Conservation (phyloP, 2,113 vertebrate genomes). For the Jacana jacana region DNA sequence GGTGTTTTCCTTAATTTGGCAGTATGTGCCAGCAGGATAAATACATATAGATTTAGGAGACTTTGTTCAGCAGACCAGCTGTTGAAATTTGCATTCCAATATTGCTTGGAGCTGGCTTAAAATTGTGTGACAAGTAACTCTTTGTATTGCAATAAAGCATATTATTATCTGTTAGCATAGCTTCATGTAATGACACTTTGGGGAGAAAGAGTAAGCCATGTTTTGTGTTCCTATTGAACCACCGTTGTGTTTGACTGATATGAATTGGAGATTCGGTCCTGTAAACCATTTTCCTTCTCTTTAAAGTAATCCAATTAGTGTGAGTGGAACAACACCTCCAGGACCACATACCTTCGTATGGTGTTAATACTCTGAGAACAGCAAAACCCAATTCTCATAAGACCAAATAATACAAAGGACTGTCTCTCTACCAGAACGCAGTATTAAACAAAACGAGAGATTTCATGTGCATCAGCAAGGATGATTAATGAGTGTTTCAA, state of each 20-base stretch:
- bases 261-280: background rate
- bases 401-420: background rate
- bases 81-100: slow-evolving; percentile 5
- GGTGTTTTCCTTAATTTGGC: background rate
- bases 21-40: background rate
- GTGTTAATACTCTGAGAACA: background rate
- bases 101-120: background rate
- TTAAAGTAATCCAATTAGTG: background rate
- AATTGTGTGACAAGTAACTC: background rate
- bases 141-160: background rate
- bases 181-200: background rate
- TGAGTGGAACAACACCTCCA: background rate
- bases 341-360: background rate
- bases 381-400: background rate
- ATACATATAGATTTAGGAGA: background rate
- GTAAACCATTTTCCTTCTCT: background rate
- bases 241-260: background rate
- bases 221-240: background rate
- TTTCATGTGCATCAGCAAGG: background rate
- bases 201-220: background rate
- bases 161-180: background rate
- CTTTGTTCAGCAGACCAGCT: background rate
- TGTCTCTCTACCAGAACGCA: background rate
- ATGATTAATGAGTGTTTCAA: background rate
- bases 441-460: background rate